Evolutionary conservation across 2,113 vertebrate species (phyloP), one percentile per base, ranked within the genome.

Genomic region (Mirza zaza): DNA sequence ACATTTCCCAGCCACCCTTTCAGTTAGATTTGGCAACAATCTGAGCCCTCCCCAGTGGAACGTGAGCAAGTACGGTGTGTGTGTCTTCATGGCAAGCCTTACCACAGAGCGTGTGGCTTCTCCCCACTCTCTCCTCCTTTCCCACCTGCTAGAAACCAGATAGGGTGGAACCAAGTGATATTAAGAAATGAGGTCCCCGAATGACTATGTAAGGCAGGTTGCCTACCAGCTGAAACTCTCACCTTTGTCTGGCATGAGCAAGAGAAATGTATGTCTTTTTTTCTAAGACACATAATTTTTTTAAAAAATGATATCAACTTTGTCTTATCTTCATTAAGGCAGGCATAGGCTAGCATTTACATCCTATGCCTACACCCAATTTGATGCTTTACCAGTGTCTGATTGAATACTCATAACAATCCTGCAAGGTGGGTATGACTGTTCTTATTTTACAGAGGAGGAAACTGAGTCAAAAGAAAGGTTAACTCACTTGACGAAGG

Each of bases 91-190:
- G 29, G 4, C 25, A 29, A 65, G 42, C 20, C 21, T n/a, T n/a
- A 57, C 21, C 14, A 39, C 1, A 55, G 8, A 76, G 23, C 8
- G 42, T 21, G 50, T 76, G 67, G 23, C 20, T 61, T 59, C 57
- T 92, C 20, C 11, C 25, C 2, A 6, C 9, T 39, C 8, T 25
- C 21, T 80, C 65, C 55, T 79, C 27, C 34, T 48, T 70, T 59
- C 15, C 9, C 50, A 36, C 7, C 27, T 57, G 6, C 15, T 77
- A 27, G 34, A 76, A 90, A 3, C 21, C n/a, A 61, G 39, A 25
- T 2, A 36, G 5, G 42, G 9, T n/a, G n/a, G 21, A 63, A 42
- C 10, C 4, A 20, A 1, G 1, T 0, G 39, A 11, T 39, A 8
- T 57, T 48, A 76, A 34, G 8, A 11, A 48, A 50, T 27, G 3